Percentiles rank a stretch among this genome's conserved stretches.
Conservation (phyloP, 1,140 invertebrate genomes). For the Pseudobourletiella spinata region DNA sequence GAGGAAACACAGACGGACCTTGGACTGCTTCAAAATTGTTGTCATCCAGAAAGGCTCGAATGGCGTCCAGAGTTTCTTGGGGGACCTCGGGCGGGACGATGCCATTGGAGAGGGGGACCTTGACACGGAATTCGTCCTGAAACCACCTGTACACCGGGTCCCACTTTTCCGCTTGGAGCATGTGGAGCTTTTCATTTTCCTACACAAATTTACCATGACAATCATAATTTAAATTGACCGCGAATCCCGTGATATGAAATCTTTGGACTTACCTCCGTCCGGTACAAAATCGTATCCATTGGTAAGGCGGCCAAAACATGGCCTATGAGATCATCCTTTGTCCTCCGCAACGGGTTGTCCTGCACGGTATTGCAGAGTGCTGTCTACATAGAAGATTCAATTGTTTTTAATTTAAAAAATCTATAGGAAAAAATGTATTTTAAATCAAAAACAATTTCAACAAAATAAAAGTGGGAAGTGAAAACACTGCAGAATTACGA, state of each 20-base stretch:
- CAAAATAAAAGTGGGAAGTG: slow-evolving; percentile 11
- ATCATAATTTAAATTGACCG: not conserved
- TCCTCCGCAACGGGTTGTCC: slow-evolving; percentile 79
- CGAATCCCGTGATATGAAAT: too few species aligned
- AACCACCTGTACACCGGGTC: slow-evolving; percentile 82
- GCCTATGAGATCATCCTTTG: slow-evolving; percentile 63
- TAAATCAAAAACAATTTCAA: slow-evolving; percentile 19
- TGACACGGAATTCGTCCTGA: slow-evolving; percentile 63
- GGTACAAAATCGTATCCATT: slow-evolving; percentile 77
- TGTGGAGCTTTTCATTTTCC: slow-evolving; percentile 61
- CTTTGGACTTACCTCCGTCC: slow-evolving; percentile 55
- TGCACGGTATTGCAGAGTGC: slow-evolving; percentile 78
- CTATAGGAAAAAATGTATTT: slow-evolving; percentile 6
- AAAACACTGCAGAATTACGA: slow-evolving; percentile 50
- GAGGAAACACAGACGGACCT: slow-evolving; percentile 47
- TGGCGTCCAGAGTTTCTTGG: slow-evolving; percentile 53
- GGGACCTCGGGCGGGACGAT: slow-evolving; percentile 57
- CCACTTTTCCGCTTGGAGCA: slow-evolving; percentile 73
- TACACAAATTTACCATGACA: slow-evolving; percentile 39
- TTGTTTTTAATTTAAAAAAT: slow-evolving; percentile 19
- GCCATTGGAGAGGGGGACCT: slow-evolving; percentile 56
- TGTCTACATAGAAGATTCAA: slow-evolving; percentile 49
- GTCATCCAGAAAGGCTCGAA: slow-evolving; percentile 64
- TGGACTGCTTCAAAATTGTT: slow-evolving; percentile 66
- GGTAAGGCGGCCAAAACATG: slow-evolving; percentile 72